Base-by-base conservation (phyloP, 2,888 invertebrate genomes). In the Pachydiplax longipennis region DNA sequence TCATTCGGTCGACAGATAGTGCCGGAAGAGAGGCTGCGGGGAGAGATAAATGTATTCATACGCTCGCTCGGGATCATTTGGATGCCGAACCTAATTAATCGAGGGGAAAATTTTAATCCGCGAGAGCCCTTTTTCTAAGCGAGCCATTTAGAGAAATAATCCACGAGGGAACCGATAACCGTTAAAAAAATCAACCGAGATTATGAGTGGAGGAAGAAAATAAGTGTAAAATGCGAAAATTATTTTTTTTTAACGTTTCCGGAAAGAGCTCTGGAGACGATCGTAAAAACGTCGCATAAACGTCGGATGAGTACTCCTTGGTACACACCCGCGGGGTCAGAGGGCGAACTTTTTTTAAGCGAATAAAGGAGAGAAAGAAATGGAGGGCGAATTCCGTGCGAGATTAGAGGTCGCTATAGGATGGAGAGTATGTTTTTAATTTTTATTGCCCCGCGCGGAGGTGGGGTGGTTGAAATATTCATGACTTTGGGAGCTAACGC, bases 401-500 rank as follows among this genome's bases (percentile, higher is more conserved):
- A n/a, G 65, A 73, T 73, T 73, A 73, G 73, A 73, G 73, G 10
- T 31, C 73, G 5, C 65, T 22, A 65, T 18, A 18, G 25, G 8
- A 31, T 73, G 25, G 10, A 73, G 13, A 31, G 25, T 73, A 73
- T 25, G 31, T 73, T 31, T 73, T 73, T n/a, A 13, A 31, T 31
- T 73, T 73, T 73, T 73, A n/a, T 25, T 5, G 53, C 73, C 25
- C 25, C 25, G 25, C 2, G 0, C 13, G 53, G 10, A 18, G 35
- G 35, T 8, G 31, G 5, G n/a, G 82, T 18, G 83, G 58, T 35
- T 83, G 83, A 83, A 83, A 83, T 35, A 83, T 83, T 83, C 83
- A 83, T 58, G 83, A 35, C 58, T 48, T 83, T 35, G 31, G 35
- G 83, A 58, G 83, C 83, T 58, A 31, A 73, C 83, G 83, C 83